A percentile compares a stretch with the other conserved stretches of the same genome.
phyloP scores from a whole-genome alignment of 2,888 invertebrate species.

The Drosophila pseudotalamancana region DNA sequence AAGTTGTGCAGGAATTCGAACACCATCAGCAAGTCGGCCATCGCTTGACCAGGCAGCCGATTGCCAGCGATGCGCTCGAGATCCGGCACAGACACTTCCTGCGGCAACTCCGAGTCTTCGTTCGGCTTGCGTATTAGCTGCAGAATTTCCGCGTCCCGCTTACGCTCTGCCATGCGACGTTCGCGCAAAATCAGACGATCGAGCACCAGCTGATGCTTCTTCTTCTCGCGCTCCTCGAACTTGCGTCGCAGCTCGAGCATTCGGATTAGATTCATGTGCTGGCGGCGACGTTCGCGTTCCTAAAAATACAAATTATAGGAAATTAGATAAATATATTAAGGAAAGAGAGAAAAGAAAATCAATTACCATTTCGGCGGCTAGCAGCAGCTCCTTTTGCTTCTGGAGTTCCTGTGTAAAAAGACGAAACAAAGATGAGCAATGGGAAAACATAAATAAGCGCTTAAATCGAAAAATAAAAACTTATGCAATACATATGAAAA shows the following conservation, averaged over 20 bases:
- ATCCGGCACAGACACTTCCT: constrained; percentile 89
- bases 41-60: constrained; percentile 93
- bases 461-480: constrained; percentile 3
- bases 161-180: constrained; percentile 90
- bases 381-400: constrained; percentile 92
- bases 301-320: constrained; percentile 74
- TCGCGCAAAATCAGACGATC: constrained; percentile 94
- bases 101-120: constrained; percentile 94
- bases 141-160: constrained; percentile 89
- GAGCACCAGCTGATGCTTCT: constrained; percentile 88
- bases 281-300: constrained; percentile 95
- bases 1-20: constrained; percentile 98
- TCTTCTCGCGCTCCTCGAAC: constrained; percentile 92
- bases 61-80: constrained; percentile 92
- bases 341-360: background rate
- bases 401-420: constrained; percentile 92
- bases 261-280: constrained; percentile 95
- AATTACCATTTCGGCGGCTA: constrained; percentile 93
- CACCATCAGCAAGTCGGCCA: constrained; percentile 97
- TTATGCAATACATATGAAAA: background rate
- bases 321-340: background rate
- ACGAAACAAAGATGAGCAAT: background rate
- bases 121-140: constrained; percentile 91
- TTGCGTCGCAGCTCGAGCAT: constrained; percentile 94
- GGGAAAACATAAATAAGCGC: background rate